Evolutionary conservation across 2,113 vertebrate species (phyloP).

Genomic region (Heterocephalus glaber): DNA sequence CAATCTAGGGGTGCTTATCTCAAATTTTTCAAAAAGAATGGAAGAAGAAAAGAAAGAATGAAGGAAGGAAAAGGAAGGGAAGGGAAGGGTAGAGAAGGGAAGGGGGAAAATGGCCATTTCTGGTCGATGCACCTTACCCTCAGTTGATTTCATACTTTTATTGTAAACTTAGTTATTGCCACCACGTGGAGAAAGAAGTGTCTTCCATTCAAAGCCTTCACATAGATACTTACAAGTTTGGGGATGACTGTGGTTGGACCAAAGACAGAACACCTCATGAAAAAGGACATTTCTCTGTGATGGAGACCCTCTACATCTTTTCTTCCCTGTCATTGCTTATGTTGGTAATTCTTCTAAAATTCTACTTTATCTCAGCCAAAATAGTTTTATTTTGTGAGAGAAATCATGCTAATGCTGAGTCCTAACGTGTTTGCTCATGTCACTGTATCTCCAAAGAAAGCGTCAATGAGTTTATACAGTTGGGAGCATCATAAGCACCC

Average conservation of each 20-base stretch:
- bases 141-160: background rate
- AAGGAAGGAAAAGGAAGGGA: no score
- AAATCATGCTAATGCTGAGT: background rate
- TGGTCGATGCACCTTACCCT: background rate
- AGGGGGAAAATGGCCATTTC: background rate
- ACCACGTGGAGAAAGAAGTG: background rate
- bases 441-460: conserved; percentile 19
- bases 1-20: no score
- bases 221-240: background rate
- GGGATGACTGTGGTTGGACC: background rate
- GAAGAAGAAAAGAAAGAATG: no score
- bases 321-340: background rate
- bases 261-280: background rate
- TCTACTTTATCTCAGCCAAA: background rate
- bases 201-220: background rate
- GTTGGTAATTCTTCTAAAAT: background rate
- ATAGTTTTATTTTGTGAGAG: background rate
- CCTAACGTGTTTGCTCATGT: background rate
- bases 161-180: background rate
- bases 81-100: no score
- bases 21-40: no score
- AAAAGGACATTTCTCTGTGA: no score
- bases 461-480: background rate
- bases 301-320: background rate
- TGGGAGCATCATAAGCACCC: background rate